Evolutionary conservation across 2,888 invertebrate species (phyloP), one percentile per base, ranked within the genome.

Genomic region (Abrostola triplasia): DNA sequence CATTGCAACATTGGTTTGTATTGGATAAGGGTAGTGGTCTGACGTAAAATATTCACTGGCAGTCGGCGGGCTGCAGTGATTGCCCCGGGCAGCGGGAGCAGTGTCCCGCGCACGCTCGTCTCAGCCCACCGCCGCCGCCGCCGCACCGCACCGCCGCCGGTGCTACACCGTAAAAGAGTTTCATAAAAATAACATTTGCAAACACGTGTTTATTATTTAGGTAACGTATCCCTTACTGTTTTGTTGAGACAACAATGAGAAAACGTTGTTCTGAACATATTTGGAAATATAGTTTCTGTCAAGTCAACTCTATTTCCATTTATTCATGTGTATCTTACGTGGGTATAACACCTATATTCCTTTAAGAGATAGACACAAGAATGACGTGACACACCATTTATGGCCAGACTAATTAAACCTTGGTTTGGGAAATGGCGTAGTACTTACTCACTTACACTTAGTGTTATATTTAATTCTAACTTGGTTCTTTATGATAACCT

Each of bases 1-100:
- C 59, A 55, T 65, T 51, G 59, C 65, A 67, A 66, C 59, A 55
- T 65, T 51, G 59, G 59, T 65, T 61, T 69, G 61, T 67, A 64
- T 63, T 67, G 59, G 53, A 60, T 70, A 59, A 59, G 55, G 60
- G 71, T 61, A 50, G 64, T 76, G 55, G 59, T 65, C 42, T 64
- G 64, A 54, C 36, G 52, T 75, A 51, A 78, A 79, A 73, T 77
- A 79, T 79, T 76, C 63, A 76, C 59, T 41, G 50, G 24, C 40
- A 58, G 48, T 42, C 44, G 63, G 60, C 58, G 37, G 63, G 70
- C 49, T 73, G 76, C 70, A 79, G 73, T 70, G 68, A 76, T 77
- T 73, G 76, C 63, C 64, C 40, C 63, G 54, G 63, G 65, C 71
- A 59, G 52, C 47, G 59, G 24, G 24, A 41, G 57, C 61, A 60